Conservation (phyloP, 2,888 invertebrate species). For the Ochropacha duplaris region DNA sequence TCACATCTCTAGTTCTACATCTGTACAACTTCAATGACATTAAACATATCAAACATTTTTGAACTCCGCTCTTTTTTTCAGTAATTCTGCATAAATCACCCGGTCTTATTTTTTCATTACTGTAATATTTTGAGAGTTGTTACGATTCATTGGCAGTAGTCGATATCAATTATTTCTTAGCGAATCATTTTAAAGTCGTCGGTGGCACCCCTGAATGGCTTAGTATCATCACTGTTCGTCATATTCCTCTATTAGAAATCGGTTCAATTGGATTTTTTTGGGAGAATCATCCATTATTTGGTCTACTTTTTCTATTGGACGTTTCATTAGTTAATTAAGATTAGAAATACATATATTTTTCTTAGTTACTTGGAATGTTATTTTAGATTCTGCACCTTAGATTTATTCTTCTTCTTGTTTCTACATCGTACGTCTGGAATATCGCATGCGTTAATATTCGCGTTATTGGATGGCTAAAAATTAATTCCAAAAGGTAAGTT, state of each 20-base stretch:
- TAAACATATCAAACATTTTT: conserved; percentile 18
- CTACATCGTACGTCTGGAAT: conserved; percentile 61
- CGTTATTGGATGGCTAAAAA: conserved; percentile 41
- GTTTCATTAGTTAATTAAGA: conserved; percentile 67
- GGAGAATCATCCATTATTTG: conserved; percentile 68
- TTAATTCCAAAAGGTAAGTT: conserved; percentile 49
- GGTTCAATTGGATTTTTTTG: conserved; percentile 66
- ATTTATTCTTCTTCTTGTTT: conserved; percentile 66
- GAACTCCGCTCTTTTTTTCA: conserved; percentile 39
- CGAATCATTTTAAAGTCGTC: conserved; percentile 68
- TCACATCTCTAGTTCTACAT: conserved; percentile 48
- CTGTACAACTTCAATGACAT: conserved; percentile 31
- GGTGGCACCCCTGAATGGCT: conserved; percentile 82
- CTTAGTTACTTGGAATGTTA: conserved; percentile 68
- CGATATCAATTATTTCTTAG: conserved; percentile 57
- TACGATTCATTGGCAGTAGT: conserved; percentile 66
- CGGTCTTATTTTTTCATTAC: conserved; percentile 51
- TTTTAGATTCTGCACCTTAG: conserved; percentile 77
- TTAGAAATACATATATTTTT: conserved; percentile 48
- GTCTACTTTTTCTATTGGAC: conserved; percentile 67
- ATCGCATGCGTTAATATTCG: conserved; percentile 55
- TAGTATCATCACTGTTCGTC: conserved; percentile 74
- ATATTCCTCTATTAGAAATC: conserved; percentile 61
- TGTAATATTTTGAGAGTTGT: conserved; percentile 52
- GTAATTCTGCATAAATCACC: conserved; percentile 56